Conservation (phyloP, 2,888 invertebrate genomes). For the Saturnia pavonia region DNA sequence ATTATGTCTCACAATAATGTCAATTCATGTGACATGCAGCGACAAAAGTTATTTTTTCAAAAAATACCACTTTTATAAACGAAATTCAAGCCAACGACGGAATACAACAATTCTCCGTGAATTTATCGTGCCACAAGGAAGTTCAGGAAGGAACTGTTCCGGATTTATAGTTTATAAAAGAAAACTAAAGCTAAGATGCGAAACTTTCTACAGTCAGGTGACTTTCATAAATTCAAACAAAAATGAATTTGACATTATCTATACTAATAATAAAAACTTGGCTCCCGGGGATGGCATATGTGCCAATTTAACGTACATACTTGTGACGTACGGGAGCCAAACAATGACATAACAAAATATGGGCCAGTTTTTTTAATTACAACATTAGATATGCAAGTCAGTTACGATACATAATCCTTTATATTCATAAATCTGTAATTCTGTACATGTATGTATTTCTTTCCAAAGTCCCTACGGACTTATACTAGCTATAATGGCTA, state of each 20-base stretch:
- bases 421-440: too few species aligned
- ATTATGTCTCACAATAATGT: too few species aligned
- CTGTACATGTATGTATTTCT: too few species aligned
- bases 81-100: slow-evolving; percentile 41
- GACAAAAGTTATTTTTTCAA: neutral
- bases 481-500: too few species aligned
- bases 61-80: slow-evolving; percentile 31
- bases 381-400: too few species aligned
- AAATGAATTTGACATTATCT: neutral
- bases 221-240: neutral
- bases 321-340: too few species aligned
- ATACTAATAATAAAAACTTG: neutral
- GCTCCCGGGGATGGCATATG: too few species aligned
- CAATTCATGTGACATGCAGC: neutral
- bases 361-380: too few species aligned
- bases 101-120: slow-evolving; percentile 45
- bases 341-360: too few species aligned
- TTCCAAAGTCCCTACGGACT: too few species aligned
- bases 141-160: slow-evolving; percentile 48
- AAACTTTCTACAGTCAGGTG: neutral
- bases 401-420: too few species aligned
- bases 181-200: slow-evolving; percentile 1
- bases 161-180: slow-evolving; percentile 31
- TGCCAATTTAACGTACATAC: too few species aligned
- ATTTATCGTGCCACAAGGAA: slow-evolving; percentile 55